Conservation (phyloP, 1,140 invertebrate species). For the Proctacanthus coquilletti region DNA sequence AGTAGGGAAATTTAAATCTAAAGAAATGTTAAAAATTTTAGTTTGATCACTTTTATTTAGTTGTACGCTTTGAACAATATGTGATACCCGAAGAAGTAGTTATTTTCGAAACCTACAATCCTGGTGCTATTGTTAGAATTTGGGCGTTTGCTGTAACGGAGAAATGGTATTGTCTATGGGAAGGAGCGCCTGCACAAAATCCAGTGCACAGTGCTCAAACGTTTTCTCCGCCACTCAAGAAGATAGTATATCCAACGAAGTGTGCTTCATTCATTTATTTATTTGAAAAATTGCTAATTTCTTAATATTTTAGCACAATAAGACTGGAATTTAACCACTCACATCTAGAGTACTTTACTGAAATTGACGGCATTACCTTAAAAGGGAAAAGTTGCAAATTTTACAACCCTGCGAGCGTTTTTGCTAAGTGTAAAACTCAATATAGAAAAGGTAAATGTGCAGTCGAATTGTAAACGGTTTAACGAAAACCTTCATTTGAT, state of each 20-base stretch:
- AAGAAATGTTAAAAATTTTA: constrained; percentile 6
- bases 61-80: constrained; percentile 53
- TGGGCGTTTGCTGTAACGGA: constrained; percentile 45
- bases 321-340: constrained; percentile 74
- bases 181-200: constrained; percentile 42
- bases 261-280: constrained; percentile 27
- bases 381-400: constrained; percentile 34
- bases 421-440: background rate
- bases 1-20: constrained; percentile 35
- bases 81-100: constrained; percentile 62
- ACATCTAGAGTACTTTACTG: constrained; percentile 70
- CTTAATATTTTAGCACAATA: constrained; percentile 38
- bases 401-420: background rate
- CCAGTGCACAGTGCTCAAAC: constrained; percentile 43
- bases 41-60: constrained; percentile 32
- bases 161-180: constrained; percentile 63
- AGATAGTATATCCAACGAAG: constrained; percentile 45
- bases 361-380: constrained; percentile 68
- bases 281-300: background rate
- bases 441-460: background rate
- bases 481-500: background rate
- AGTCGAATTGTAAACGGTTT: too few species aligned
- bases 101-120: constrained; percentile 82
- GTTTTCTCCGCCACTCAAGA: constrained; percentile 55
- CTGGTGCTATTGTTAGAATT: constrained; percentile 69